Base-by-base conservation (phyloP, 2,797 vertebrate species). In the Urocyon cinereoargenteus region DNA sequence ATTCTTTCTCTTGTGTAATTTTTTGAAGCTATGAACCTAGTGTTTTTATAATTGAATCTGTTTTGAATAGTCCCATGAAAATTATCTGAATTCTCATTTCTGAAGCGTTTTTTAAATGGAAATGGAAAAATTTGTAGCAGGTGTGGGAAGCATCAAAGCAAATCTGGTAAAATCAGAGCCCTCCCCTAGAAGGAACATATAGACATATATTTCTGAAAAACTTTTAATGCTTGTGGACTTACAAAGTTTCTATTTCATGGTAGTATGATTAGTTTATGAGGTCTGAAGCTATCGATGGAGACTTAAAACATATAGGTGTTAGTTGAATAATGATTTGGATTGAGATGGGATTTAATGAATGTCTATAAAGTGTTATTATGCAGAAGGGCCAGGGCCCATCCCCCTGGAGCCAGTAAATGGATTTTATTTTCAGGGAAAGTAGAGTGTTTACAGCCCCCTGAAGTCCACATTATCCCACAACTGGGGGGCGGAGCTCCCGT, bases 301-400 rank as follows among this genome's bases (percentile, higher is more conserved):
- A 78, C 62, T 82, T 93, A 6, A 93, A 92, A 96, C 40, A 28
- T 79, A 83, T 11, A 64, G 9, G 5, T 92, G n/a, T 86, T 85
- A n/a, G 10, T 51, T 40, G 68, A 36, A 26, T 64, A 70, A 77
- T 64, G 57, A 36, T 34, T 91, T 77, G 84, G 40, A 82, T 45
- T 83, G 68, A 95, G n/a, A 57, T 68, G 36, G 24, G 73, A 94
- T 64, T 94, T 89, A 95, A 83, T 81, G 31, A 75, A 59, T 78
- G 34, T 68, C 66, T 64, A 2, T 66, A 57, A n/a, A 96, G 28
- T 70, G 70, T 55, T 49, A 77, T 55, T 49, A 2, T 64, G 36
- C 3, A 36, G 11, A 77, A 79, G 8, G 15, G 34, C 85, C 64
- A 70, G 61, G 28, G 45, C 5, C 57, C 12, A 31, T 72, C 19